Evolutionary conservation across 2,888 invertebrate species (phyloP).

Genomic region (Galeruca laticollis): DNA sequence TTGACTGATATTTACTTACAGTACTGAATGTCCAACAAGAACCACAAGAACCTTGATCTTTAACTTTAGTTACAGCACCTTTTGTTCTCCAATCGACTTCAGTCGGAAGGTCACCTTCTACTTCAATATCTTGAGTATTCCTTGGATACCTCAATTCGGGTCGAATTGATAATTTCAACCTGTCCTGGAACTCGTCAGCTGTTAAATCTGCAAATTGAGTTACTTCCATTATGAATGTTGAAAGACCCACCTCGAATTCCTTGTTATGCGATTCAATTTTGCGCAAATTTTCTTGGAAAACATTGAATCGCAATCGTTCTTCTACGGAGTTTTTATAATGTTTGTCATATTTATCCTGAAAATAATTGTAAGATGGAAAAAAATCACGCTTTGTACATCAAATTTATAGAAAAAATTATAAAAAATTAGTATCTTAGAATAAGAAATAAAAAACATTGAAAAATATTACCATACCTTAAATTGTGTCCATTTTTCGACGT

Average conservation of each 20-base stretch:
- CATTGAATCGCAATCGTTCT: conserved; percentile 5
- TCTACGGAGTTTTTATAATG: conserved; percentile 18
- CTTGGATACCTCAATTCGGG: not conserved
- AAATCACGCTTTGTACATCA: not conserved
- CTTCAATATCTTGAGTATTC: not conserved
- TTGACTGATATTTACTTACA: conserved; percentile 68
- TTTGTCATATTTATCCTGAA: conserved; percentile 12
- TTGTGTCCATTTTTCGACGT: not conserved
- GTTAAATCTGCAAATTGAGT: conserved; percentile 31
- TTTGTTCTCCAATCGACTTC: conserved; percentile 82
- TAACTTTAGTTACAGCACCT: conserved; percentile 88
- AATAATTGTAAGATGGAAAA: not conserved
- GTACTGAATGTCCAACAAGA: conserved; percentile 94
- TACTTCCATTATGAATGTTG: conserved; percentile 21
- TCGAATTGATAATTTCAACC: not conserved
- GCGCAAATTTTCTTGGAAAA: conserved; percentile 27
- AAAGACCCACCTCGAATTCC: not conserved
- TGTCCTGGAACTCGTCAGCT: conserved; percentile 13
- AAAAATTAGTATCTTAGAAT: no score
- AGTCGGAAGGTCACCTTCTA: not conserved
- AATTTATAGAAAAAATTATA: no score
- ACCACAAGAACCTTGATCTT: conserved; percentile 91
- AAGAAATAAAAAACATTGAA: no score
- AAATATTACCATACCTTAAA: conserved; percentile 2
- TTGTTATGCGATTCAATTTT: conserved; percentile 31